Conservation (phyloP, 2,113 vertebrate genomes). For the Equus przewalskii region DNA sequence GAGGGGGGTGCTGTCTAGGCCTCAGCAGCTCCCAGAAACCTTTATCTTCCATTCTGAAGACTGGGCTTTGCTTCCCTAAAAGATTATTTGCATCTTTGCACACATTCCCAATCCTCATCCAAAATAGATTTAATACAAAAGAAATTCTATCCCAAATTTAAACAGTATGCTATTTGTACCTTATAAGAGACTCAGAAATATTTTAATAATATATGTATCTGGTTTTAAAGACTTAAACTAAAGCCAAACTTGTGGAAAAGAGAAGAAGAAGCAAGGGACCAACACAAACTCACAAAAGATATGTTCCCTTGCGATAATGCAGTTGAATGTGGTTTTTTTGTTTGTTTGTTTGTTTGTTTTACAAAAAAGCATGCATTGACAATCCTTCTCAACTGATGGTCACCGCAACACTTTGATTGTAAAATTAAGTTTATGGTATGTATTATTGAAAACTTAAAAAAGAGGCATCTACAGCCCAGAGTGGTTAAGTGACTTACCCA, state of each 20-base stretch:
- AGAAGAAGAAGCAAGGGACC: neutral
- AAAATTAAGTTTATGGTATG: neutral
- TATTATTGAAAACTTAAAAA: neutral
- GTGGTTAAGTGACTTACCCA: neutral
- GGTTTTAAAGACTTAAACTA: neutral
- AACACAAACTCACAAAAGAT: neutral
- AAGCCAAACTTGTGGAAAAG: neutral
- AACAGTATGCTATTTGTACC: neutral
- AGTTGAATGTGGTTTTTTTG: neutral
- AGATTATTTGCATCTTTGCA: neutral
- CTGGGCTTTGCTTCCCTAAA: neutral
- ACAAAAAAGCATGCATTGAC: neutral
- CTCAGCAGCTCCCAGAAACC: neutral
- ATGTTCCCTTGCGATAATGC: neutral
- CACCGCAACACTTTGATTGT: neutral
- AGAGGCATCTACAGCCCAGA: neutral
- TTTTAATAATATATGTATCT: neutral
- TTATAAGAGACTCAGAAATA: neutral
- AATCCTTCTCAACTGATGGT: neutral
- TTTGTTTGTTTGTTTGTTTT: neutral
- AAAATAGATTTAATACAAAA: neutral
- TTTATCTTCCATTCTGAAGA: neutral
- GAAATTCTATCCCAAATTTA: neutral
- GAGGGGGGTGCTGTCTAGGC: neutral
- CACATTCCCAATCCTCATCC: neutral